Conservation (phyloP, 2,888 invertebrate species). For the Ennomos erosarius region DNA sequence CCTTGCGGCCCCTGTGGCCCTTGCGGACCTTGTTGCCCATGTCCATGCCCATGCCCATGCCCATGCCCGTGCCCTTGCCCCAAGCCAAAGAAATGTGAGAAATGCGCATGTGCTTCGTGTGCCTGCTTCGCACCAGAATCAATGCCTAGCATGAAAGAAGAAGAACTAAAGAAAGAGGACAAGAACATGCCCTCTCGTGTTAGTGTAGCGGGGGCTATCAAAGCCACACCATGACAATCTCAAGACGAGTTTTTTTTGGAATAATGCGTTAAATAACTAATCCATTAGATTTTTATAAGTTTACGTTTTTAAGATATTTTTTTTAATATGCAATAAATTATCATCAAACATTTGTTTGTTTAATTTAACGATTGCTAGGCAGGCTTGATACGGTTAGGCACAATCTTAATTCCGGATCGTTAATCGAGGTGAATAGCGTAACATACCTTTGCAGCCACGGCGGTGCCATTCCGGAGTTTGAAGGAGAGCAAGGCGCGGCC, state of each 20-base stretch:
- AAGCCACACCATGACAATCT: conserved; percentile 45
- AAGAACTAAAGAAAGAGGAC: conserved; percentile 44
- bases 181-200: conserved; percentile 45
- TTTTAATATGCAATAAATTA: conserved; percentile 27
- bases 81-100: conserved; percentile 44
- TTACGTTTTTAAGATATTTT: conserved; percentile 16
- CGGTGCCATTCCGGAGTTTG: conserved; percentile 57
- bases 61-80: conserved; percentile 32
- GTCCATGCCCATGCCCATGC: conserved; percentile 36
- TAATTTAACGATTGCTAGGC: conserved; percentile 14
- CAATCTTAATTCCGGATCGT: conserved; percentile 41
- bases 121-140: conserved; percentile 35
- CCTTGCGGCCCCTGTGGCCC: conserved; percentile 41
- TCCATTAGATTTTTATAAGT: conserved; percentile 19
- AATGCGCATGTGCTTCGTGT: conserved; percentile 39
- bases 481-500: conserved; percentile 49
- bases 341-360: conserved; percentile 16
- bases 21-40: conserved; percentile 39
- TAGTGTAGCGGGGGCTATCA: conserved; percentile 39
- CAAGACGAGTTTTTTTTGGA: conserved; percentile 19
- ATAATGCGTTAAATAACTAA: conserved; percentile 21
- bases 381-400: conserved; percentile 15
- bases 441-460: conserved; percentile 72
- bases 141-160: conserved; percentile 32
- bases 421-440: conserved; percentile 68